A percentile compares a stretch with the other conserved stretches of the same genome.
These are phyloP conservation scores for Sinosuthora webbiana DNA, from an alignment of 2,113 vertebrate genomes.

Conservation along the genomic window DNA sequence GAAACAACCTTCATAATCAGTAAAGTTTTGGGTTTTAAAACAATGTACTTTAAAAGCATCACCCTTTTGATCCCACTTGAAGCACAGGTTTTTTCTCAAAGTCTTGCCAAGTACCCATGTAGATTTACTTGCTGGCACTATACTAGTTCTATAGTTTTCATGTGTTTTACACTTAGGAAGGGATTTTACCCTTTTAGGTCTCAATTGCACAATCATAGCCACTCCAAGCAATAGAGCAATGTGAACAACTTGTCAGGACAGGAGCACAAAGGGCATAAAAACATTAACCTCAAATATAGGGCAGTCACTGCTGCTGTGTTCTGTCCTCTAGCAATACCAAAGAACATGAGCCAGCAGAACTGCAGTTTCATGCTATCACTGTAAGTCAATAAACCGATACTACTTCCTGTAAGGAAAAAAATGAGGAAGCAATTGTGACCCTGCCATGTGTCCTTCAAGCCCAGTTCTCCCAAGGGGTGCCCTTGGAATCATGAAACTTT, in stretches of 20 bases:
- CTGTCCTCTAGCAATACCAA: not conserved
- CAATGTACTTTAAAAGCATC: not conserved
- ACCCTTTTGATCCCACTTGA: not conserved
- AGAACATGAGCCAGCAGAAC: not conserved
- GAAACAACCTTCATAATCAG: not conserved
- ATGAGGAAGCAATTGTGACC: not conserved
- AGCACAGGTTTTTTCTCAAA: not conserved
- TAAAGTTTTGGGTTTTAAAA: not conserved
- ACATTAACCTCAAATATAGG: not conserved
- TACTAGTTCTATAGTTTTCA: not conserved
- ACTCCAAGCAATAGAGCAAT: not conserved
- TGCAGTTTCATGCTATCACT: not conserved
- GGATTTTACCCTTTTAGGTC: not conserved
- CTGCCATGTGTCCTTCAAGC: not conserved
- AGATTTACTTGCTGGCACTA: not conserved
- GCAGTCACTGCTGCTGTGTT: not conserved
- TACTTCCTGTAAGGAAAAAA: not conserved
- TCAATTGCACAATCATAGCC: not conserved
- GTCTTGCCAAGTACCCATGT: not conserved
- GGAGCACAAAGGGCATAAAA: not conserved
- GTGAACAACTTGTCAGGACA: not conserved
- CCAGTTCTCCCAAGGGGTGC: not conserved
- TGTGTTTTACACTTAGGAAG: not conserved
- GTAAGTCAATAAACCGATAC: not conserved
- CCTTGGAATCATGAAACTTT: not conserved